Conservation (phyloP, 2,113 vertebrate genomes). For the Ivindomyrus marchei region DNA sequence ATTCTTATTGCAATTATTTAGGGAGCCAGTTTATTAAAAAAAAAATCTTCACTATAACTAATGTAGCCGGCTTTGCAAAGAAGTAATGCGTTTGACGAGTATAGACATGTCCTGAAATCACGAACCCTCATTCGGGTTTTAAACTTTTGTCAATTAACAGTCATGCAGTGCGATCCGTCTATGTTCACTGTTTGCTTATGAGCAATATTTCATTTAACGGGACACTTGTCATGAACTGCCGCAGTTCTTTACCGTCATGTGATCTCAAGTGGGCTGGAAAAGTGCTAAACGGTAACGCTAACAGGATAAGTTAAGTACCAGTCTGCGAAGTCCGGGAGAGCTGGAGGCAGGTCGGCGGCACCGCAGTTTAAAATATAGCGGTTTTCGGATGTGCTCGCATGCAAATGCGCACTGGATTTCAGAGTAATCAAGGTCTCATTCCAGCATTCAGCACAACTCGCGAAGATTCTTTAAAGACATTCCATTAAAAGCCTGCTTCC, state of each 20-base stretch:
- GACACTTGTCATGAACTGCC: slow-evolving; percentile 46
- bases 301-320: slow-evolving; percentile 50
- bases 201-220: slow-evolving; percentile 28
- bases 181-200: neutral
- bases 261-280: slow-evolving; percentile 64
- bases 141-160: neutral
- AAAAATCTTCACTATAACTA: neutral
- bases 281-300: slow-evolving; percentile 52
- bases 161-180: neutral
- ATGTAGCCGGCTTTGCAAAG: neutral
- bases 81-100: neutral
- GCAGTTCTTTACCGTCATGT: slow-evolving; percentile 44
- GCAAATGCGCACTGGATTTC: slow-evolving; percentile 26
- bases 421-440: slow-evolving; percentile 14
- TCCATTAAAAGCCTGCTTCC: slow-evolving; percentile 37
- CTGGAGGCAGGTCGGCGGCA: slow-evolving; percentile 36
- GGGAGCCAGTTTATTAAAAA: neutral
- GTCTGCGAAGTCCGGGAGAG: slow-evolving; percentile 36
- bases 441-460: slow-evolving; percentile 12
- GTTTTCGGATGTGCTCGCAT: slow-evolving; percentile 41
- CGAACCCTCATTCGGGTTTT: neutral
- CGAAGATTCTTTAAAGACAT: neutral
- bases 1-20: neutral
- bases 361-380: slow-evolving; percentile 19
- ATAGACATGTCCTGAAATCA: neutral